Base-by-base conservation (phyloP, 1,140 invertebrate genomes). In the Eriocheir sinensis region DNA sequence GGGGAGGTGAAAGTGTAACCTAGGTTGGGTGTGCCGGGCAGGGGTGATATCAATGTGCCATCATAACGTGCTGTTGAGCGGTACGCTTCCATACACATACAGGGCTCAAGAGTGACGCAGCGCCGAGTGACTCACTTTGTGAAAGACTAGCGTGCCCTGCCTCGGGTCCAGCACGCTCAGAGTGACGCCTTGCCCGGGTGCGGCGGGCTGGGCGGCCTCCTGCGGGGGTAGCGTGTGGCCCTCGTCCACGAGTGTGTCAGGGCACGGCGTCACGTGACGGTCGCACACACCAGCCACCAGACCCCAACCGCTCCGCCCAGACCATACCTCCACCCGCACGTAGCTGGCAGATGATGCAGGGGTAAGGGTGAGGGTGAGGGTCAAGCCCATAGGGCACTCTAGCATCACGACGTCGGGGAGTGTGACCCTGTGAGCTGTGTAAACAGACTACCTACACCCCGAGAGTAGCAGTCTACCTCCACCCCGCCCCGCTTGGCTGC, bases 141-240 rank as follows among this genome's bases (percentile, higher is more conserved):
- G 40, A 12, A 94, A 83, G 12, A 94, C 36, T 21, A 91, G 41
- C 0, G 30, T 9, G 2, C 38, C 72, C n/a, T 53, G 81, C 6
- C 89, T 30, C 30, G 83, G 89, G 44, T 94, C 91, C 41, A 94
- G 72, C 6, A 94, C 89, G 38, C 89, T 38, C 72, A 94, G 93
- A 12, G 93, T 91, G 93, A 94, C 44, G 32, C 93, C 93, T 40
- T 94, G 38, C 17, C 30, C 60, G 9, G 21, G 53, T 48, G 60
- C 41, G 15, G 53, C 8, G 27, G 91, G 3, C 41, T 44, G 38
- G 80, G 17, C n/a, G 3, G 34, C 32, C 27, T 88, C 48, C 0
- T 38, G 32, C 2, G 38, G 60, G 36, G 36, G 32, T 36, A 44
- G 17, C n/a, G 38, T 81, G 72, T 12, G 3, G 0, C 90, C 90